These are phyloP conservation scores for Keiferia lycopersicella DNA, from an alignment of 2,888 invertebrate species.

Conservation along the genomic window DNA sequence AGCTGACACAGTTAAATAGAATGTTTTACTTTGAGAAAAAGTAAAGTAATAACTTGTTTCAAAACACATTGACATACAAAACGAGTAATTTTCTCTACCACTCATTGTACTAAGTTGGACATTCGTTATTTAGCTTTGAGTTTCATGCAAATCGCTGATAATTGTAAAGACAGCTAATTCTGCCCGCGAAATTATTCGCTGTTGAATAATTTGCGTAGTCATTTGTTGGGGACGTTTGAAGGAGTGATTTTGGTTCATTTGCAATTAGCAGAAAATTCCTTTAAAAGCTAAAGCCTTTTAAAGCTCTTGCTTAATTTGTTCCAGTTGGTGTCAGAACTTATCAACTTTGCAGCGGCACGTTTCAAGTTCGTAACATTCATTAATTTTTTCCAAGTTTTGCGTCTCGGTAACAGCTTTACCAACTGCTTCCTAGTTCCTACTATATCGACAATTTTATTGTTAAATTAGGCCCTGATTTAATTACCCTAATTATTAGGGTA, in stretches of 20 bases:
- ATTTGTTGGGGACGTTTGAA: slow-evolving; percentile 47
- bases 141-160: slow-evolving; percentile 18
- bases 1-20: no score
- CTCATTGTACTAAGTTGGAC: background rate
- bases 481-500: no score
- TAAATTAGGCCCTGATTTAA: no score
- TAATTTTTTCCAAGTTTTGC: slow-evolving; percentile 77
- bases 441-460: slow-evolving; percentile 62
- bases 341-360: slow-evolving; percentile 70
- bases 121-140: slow-evolving; percentile 3
- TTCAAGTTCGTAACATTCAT: slow-evolving; percentile 77
- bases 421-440: slow-evolving; percentile 63
- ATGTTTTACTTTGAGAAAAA: no score
- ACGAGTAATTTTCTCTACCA: background rate
- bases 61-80: background rate
- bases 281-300: slow-evolving; percentile 31
- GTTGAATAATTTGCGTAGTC: slow-evolving; percentile 54
- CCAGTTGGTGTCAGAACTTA: slow-evolving; percentile 80
- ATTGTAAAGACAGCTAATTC: slow-evolving; percentile 17
- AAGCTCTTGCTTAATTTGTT: slow-evolving; percentile 68
- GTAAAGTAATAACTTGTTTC: no score
- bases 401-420: slow-evolving; percentile 65
- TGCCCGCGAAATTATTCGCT: slow-evolving; percentile 47
- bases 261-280: slow-evolving; percentile 72
- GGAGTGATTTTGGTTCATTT: slow-evolving; percentile 51